Base-by-base conservation (phyloP, 2,113 vertebrate genomes). In the Cyanoderma ruficeps region DNA sequence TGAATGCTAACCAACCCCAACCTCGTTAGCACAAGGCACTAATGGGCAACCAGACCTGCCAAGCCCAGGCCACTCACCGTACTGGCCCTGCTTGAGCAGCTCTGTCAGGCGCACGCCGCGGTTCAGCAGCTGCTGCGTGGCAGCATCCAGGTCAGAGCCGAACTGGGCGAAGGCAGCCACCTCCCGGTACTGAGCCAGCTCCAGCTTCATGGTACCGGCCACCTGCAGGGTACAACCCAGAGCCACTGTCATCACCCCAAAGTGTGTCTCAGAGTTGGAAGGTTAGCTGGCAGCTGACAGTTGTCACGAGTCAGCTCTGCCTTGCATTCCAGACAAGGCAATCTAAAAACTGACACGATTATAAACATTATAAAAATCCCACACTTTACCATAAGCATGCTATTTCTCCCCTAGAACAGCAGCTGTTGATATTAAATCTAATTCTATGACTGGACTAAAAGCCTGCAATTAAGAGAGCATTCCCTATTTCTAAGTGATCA, bases 131-230 rank as follows among this genome's bases (percentile, higher is more conserved):
- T 99, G 99, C 52, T 99, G 99, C 5, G 99, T 99, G 89, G 99
- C 98, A 31, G 99, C 99, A 23, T 99, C 99, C 74, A 99, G 96
- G 93, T 99, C 99, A 83, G 99, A 99, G 31, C 99, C 99, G 0
- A 99, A 99, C 97, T 99, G 99, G 52, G 99, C 99, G 10, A 99
- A 99, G 75, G 99, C 99, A 61, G 99, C 99, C 5, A 99, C 99
- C 94, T 99, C 99, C 84, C 99, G 99, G 90, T 99, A 99, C 98
- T 99, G 99, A 91, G 99, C 99, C 97, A 99, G 71, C 93, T 99
- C 99, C 96, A 99, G 98, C 97, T 99, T 99, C 99, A 99, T 99
- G 95, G 99, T 99, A 97, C 99, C 99, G 1, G 99, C 99, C 98
- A 99, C 99, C 99, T 99, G 30, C 46, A 46, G 27, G 69, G 74